Evolutionary conservation across 2,888 invertebrate species (phyloP), one percentile per base, ranked within the genome.

Genomic region (Diarsia brunnea): DNA sequence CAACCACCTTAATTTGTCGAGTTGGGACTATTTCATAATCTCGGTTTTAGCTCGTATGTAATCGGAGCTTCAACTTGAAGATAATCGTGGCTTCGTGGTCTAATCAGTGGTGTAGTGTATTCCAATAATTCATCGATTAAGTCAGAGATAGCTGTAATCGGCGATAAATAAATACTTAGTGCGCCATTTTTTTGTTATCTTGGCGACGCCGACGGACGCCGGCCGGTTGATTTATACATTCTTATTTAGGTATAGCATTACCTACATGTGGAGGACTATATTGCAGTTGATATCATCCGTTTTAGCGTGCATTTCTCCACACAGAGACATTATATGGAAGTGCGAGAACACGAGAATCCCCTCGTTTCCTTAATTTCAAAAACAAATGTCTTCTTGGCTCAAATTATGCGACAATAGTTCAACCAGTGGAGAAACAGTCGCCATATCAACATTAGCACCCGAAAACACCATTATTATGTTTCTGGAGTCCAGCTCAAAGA

Each of bases 181-280:
- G 65, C 83, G 81, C 66, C 78, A 82, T 83, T 79, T 68, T 68
- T 60, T 70, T 55, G 49, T 75, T 83, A 83, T 79, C 79, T 61
- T 51, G 61, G 71, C 45, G 65, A 31, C 70, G 61, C 69, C 45
- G 65, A 31, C 70, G 43, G 64, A 74, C 63, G 69, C 61, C 83
- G 65, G 83, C 79, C 64, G 83, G 70, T 64, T 70, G 83, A 83
- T 82, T 71, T 38, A 38, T 38, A 55, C 55, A 45, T 63, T 61
- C 1, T 60, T 43, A 51, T 55, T 51, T 53, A 77, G 12, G 21
- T 45, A 73, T 3, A 66, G 64, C 68, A 82, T 69, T 79, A 69
- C 7, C 4, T 53, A 19, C 55, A 19, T 0, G 11, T n/a, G 3
- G 10, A 69, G 1, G 27, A 45, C 4, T 27, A n/a, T 43, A 16